Conservation (phyloP, 2,888 invertebrate genomes). For the Tetheella fluctuosa region DNA sequence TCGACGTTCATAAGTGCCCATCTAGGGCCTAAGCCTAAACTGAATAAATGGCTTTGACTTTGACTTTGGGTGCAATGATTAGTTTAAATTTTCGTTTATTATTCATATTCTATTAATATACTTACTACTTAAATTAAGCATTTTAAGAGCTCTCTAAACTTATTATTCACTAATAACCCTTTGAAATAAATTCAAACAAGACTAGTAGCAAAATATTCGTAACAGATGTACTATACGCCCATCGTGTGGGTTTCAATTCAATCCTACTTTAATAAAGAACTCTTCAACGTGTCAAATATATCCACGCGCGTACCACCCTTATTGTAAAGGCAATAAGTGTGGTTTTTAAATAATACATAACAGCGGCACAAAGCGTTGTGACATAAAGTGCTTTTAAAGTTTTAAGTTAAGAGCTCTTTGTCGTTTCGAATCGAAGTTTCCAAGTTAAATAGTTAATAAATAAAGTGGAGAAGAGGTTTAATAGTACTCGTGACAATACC, state of each 20-base stretch:
- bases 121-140: no score
- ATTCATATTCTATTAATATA: no score
- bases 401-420: constrained; percentile 17
- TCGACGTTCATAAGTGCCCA: no score
- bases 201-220: neutral
- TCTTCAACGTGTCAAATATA: constrained; percentile 7
- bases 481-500: neutral
- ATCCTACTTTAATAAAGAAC: constrained; percentile 17
- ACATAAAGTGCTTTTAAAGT: constrained; percentile 22
- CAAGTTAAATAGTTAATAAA: constrained; percentile 5
- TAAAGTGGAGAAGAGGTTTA: neutral
- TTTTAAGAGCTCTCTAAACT: neutral
- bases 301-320: neutral
- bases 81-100: no score
- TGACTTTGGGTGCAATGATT: no score
- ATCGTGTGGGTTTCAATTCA: constrained; percentile 15
- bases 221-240: neutral
- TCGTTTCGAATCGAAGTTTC: constrained; percentile 1
- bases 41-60: no score
- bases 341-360: neutral
- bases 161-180: neutral
- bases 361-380: constrained; percentile 7
- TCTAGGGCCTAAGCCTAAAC: no score
- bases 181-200: neutral
- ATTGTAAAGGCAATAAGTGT: neutral